Percentiles rank a stretch among this genome's conserved stretches.
phyloP scores from a whole-genome alignment of 2,797 vertebrate species.

The Rallus crepitans region DNA sequence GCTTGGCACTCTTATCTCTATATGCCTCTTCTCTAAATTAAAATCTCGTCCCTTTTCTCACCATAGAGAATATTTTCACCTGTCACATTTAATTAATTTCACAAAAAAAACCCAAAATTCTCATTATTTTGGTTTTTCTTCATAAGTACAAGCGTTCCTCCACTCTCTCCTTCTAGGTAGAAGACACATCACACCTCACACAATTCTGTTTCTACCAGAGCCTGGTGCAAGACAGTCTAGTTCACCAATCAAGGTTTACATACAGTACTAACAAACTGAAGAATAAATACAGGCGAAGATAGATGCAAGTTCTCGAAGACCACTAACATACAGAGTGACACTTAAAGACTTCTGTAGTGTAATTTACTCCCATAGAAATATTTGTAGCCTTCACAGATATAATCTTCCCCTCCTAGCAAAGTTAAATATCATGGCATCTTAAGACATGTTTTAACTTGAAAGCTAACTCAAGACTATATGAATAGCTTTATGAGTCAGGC shows the following conservation, averaged over 20 bases:
- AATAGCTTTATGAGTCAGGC: background rate
- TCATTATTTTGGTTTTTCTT: background rate
- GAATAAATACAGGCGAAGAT: background rate
- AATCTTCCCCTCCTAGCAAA: background rate
- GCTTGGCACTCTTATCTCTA: background rate
- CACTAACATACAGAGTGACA: too few relatives aligned
- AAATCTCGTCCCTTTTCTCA: background rate
- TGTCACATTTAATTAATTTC: background rate
- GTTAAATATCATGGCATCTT: background rate
- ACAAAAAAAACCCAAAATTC: background rate
- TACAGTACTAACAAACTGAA: background rate
- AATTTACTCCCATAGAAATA: background rate
- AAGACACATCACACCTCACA: rapidly evolving
- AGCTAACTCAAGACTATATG: background rate
- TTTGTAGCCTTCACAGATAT: background rate
- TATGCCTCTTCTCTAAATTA: background rate
- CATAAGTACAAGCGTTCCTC: background rate
- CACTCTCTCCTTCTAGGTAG: background rate
- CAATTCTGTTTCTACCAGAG: background rate
- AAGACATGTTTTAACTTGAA: slow-evolving; percentile 18
- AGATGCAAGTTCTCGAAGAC: background rate
- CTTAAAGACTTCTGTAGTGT: background rate
- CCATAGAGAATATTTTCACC: background rate
- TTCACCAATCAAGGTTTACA: background rate
- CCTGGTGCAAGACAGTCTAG: background rate